These are phyloP conservation scores for Trissolcus japonicus DNA, from an alignment of 2,888 invertebrate genomes.

Conservation along the genomic window DNA sequence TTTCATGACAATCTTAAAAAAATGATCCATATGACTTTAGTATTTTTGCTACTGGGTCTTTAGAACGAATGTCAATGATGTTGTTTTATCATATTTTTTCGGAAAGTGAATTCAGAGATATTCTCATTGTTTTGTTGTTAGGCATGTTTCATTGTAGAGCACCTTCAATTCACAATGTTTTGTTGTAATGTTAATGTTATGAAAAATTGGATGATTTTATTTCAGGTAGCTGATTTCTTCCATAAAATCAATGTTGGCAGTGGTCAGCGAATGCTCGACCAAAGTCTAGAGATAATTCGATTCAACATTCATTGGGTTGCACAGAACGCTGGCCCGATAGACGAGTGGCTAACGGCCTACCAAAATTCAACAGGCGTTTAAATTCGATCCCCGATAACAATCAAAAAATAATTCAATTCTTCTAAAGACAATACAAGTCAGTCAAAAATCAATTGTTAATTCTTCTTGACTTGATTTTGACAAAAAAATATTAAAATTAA, in stretches of 20 bases:
- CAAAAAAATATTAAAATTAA: no score
- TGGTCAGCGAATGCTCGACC: slow-evolving; percentile 81
- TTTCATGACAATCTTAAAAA: no score
- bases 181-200: slow-evolving; percentile 2
- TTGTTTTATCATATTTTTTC: not conserved
- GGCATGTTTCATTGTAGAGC: not conserved
- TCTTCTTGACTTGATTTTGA: slow-evolving; percentile 14
- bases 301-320: slow-evolving; percentile 89
- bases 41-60: not conserved
- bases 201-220: not conserved
- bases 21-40: no score
- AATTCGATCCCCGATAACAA: slow-evolving; percentile 18
- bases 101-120: no score
- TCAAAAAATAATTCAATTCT: slow-evolving; percentile 7
- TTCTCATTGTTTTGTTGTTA: not conserved
- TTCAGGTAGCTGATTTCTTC: slow-evolving; percentile 81
- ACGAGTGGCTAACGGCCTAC: slow-evolving; percentile 78
- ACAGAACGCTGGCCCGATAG: slow-evolving; percentile 78
- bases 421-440: slow-evolving; percentile 33
- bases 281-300: slow-evolving; percentile 87
- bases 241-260: slow-evolving; percentile 78
- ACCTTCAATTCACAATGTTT: not conserved
- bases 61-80: not conserved
- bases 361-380: slow-evolving; percentile 61
- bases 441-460: not conserved